These are phyloP conservation scores for Agrotis puta DNA, from an alignment of 2,888 invertebrate species.

Conservation along the genomic window DNA sequence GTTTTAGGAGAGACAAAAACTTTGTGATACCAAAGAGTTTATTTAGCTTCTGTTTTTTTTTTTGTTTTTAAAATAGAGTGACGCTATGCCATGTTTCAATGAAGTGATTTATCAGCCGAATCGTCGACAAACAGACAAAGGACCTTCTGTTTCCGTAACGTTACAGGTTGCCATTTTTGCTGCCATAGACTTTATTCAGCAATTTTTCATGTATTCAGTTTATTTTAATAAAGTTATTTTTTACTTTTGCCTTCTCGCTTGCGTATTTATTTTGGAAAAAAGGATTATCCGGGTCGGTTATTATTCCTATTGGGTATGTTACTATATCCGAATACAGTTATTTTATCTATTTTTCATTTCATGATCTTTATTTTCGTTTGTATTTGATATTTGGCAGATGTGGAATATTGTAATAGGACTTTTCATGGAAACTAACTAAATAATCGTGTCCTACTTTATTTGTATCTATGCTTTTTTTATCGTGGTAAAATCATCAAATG, in stretches of 20 bases:
- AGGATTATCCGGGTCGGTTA: background rate
- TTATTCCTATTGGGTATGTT: background rate
- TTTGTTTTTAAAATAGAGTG: slow-evolving; percentile 1
- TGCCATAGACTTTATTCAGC: background rate
- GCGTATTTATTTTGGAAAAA: background rate
- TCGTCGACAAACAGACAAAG: slow-evolving; percentile 31
- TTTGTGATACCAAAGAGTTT: slow-evolving; percentile 13
- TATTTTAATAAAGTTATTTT: background rate
- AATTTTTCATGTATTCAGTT: slow-evolving; percentile 9
- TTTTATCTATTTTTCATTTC: background rate
- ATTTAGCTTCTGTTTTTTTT: slow-evolving; percentile 7
- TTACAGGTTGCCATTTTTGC: slow-evolving; percentile 30
- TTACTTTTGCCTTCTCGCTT: background rate
- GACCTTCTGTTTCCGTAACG: slow-evolving; percentile 22
- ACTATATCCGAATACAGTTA: background rate
- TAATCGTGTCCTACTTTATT: background rate
- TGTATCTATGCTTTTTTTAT: too few relatives aligned
- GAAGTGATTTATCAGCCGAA: slow-evolving; percentile 44
- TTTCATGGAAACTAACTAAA: too few relatives aligned
- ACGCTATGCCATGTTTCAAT: slow-evolving; percentile 15
- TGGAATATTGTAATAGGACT: too few relatives aligned
- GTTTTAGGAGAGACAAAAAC: slow-evolving; percentile 3
- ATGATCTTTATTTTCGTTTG: background rate
- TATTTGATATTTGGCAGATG: background rate
- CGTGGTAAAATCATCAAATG: too few relatives aligned